Base-by-base conservation (phyloP, 2,888 invertebrate species). In the Fabriciana adippe region DNA sequence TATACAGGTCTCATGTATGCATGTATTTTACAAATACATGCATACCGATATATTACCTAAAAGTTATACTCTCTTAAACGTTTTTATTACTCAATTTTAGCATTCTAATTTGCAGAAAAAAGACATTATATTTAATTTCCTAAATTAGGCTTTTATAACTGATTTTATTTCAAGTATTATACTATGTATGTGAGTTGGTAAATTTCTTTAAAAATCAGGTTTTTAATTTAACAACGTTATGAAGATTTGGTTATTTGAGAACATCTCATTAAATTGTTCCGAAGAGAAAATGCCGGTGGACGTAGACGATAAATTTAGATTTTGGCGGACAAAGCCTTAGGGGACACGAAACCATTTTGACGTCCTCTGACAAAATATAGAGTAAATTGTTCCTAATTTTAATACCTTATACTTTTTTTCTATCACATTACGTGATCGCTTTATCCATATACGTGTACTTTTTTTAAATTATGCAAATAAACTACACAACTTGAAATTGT, bases 191-290 rank as follows among this genome's bases (percentile, higher is more conserved):
- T 51, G 6, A 16, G n/a, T 6, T 51, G 15, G 5, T 26, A 26
- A 26, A 26, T 4, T 26, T 16, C 50, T 16, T 51, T 16, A 16
- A 51, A 51, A 51, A 51, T 16, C 16, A 51, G 6, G 16, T 16
- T 18, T 15, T 47, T 8, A 35, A 45, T 66, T 15, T 35, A 54
- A 21, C 15, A 54, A 54, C 14, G 47, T 64, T 56, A 64, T 56
- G 48, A 66, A 57, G 65, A 76, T 76, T 78, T 75, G 72, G 76
- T 75, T 78, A 77, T 73, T 75, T 69, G 73, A 77, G 78, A 78
- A 79, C 76, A 75, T 78, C 79, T 81, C 79, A 79, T 83, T 81
- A 82, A 79, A 75, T 75, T 81, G 77, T 76, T 64, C 71, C 62
- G 68, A 70, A 73, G 71, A 73, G 73, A 78, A 81, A 79, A 75